Evolutionary conservation across 1,140 invertebrate species (phyloP).

Genomic region (Calephelis virginiensis): DNA sequence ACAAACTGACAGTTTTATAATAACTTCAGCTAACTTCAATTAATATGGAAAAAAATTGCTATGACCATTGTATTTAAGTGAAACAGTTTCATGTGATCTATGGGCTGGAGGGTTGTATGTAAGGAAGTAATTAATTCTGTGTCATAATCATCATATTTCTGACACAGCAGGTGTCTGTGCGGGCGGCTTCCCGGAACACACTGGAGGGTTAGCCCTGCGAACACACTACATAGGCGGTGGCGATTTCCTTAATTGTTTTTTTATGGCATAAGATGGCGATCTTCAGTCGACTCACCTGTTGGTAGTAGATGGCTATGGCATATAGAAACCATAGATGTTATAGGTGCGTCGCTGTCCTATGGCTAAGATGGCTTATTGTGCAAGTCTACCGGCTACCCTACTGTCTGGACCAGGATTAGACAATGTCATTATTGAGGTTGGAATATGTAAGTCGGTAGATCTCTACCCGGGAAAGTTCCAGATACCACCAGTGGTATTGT

Average conservation of each 20-base stretch:
- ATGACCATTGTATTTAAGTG: constrained; percentile 55
- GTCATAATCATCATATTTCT: constrained; percentile 64
- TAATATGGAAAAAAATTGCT: constrained; percentile 32
- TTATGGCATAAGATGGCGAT: too few species aligned
- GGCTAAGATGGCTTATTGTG: too few species aligned
- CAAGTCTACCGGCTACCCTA: too few species aligned
- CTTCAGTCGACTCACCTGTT: too few species aligned
- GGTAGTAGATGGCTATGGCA: too few species aligned
- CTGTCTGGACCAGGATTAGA: too few species aligned
- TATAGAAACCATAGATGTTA: too few species aligned
- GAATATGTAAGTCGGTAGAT: too few species aligned
- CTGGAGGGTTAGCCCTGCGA: constrained; percentile 2
- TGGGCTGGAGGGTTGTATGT: constrained; percentile 56
- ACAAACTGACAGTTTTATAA: constrained; percentile 55
- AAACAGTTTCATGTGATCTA: constrained; percentile 52
- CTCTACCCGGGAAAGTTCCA: too few species aligned
- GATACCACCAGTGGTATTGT: too few species aligned
- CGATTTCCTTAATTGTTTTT: not conserved
- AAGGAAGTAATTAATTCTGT: constrained; percentile 71
- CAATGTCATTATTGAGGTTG: too few species aligned
- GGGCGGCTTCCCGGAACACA: constrained; percentile 55
- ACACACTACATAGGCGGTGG: constrained; percentile 26
- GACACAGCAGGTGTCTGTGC: constrained; percentile 62
- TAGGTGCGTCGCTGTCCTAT: too few species aligned
- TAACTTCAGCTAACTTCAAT: constrained; percentile 28